Evolutionary conservation across 2,888 invertebrate genomes (phyloP).

Genomic region (Cerceris ruficornis): DNA sequence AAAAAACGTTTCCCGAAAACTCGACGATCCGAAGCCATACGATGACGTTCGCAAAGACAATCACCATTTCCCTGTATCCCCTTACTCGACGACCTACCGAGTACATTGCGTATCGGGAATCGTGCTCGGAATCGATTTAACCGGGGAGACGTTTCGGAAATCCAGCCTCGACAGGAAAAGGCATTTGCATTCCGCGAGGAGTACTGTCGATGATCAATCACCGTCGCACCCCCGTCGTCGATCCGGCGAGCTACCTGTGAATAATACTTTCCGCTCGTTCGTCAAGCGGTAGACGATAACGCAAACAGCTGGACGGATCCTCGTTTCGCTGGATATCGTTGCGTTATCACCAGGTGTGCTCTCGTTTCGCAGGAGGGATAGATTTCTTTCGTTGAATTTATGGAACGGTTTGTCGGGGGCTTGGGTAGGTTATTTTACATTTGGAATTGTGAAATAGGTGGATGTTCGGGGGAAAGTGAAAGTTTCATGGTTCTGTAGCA

Average conservation of each 20-base stretch:
- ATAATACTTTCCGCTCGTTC: conserved; percentile 18
- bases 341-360: not conserved
- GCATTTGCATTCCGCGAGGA: conserved; percentile 10
- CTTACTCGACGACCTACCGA: not conserved
- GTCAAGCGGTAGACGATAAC: conserved; percentile 5
- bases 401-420: too few species aligned
- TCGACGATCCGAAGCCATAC: too few species aligned
- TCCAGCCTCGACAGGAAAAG: not conserved
- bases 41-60: not conserved
- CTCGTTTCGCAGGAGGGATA: not conserved
- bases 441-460: too few species aligned
- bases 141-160: not conserved
- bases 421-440: too few species aligned
- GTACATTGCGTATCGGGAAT: not conserved
- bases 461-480: too few species aligned
- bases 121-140: conserved; percentile 11
- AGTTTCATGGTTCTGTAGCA: too few species aligned
- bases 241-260: not conserved
- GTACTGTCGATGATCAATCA: conserved; percentile 17
- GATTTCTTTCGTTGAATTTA: too few species aligned
- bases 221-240: not conserved
- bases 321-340: conserved; percentile 1
- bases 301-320: conserved; percentile 18
- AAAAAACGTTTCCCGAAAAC: too few species aligned
- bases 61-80: not conserved